Conservation (phyloP, 2,113 vertebrate genomes). For the Colistium nudipinnis region DNA sequence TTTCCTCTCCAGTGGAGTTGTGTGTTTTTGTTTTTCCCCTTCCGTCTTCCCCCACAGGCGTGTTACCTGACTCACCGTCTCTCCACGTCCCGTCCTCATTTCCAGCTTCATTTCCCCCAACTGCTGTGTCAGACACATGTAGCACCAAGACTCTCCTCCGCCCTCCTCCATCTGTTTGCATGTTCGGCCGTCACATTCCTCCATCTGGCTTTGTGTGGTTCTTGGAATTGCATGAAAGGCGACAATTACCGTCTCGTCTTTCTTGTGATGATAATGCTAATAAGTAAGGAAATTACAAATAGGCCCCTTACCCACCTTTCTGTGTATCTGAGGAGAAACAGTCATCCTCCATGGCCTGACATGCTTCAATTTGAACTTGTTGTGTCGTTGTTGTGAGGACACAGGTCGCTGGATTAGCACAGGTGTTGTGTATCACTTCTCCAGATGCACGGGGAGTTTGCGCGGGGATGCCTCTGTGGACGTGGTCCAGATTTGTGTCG, state of each 20-base stretch:
- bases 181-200: slow-evolving; percentile 44
- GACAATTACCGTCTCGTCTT: no score
- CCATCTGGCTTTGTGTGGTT: slow-evolving; percentile 34
- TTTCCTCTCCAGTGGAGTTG: slow-evolving; percentile 35
- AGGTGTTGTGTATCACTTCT: slow-evolving; percentile 59
- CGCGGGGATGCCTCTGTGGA: slow-evolving; percentile 28
- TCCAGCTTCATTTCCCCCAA: slow-evolving; percentile 51
- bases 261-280: slow-evolving; percentile 24
- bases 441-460: slow-evolving; percentile 54
- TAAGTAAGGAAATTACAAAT: slow-evolving; percentile 30
- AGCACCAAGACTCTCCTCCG: slow-evolving; percentile 16
- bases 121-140: slow-evolving; percentile 44
- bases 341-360: neutral
- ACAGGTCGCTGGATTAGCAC: slow-evolving; percentile 20
- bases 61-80: slow-evolving; percentile 45
- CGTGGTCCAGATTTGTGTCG: no score
- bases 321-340: slow-evolving; percentile 7
- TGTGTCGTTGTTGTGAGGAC: slow-evolving; percentile 20
- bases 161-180: slow-evolving; percentile 34
- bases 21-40: no score
- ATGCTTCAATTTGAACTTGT: slow-evolving; percentile 25
- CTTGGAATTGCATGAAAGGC: slow-evolving; percentile 16
- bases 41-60: slow-evolving; percentile 41
- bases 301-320: slow-evolving; percentile 2
- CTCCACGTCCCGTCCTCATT: slow-evolving; percentile 59